A percentile compares a stretch with the other conserved stretches of the same genome.
Conservation (phyloP, 2,888 invertebrate genomes). For the Alsophila aescularia region DNA sequence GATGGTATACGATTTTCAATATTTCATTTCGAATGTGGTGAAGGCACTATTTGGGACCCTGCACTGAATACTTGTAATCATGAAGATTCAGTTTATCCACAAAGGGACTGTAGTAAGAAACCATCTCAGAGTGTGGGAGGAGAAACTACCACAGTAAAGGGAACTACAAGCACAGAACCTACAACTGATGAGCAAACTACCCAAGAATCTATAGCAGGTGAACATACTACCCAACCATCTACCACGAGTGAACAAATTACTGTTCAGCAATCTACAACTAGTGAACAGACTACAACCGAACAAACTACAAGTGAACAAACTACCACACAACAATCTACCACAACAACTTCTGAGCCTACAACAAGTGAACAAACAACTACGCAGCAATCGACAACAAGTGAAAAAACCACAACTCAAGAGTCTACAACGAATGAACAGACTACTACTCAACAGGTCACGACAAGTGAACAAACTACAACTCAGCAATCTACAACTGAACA, state of each 20-base stretch:
- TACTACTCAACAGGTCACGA: constrained; percentile 39
- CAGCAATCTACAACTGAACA: constrained; percentile 18
- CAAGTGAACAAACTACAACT: constrained; percentile 36
- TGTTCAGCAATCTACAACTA: constrained; percentile 26
- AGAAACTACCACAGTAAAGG: constrained; percentile 27
- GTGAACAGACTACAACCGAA: constrained; percentile 36
- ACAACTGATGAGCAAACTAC: constrained; percentile 23
- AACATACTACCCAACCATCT: constrained; percentile 24
- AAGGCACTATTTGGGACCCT: constrained; percentile 90
- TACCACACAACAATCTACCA: constrained; percentile 39
- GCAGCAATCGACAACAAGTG: constrained; percentile 18
- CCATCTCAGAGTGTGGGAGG: constrained; percentile 48
- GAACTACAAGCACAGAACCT: constrained; percentile 39
- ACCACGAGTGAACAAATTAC: constrained; percentile 41
- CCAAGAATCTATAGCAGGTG: constrained; percentile 35
- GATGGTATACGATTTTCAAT: constrained; percentile 83
- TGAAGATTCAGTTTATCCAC: constrained; percentile 86
- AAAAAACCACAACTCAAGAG: constrained; percentile 39
- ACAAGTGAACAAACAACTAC: constrained; percentile 34
- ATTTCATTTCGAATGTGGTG: constrained; percentile 87
- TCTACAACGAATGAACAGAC: constrained; percentile 36
- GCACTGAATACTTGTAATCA: constrained; percentile 87
- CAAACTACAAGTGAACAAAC: constrained; percentile 40
- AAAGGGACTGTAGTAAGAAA: constrained; percentile 68
- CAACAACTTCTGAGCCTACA: constrained; percentile 34